Conservation (phyloP, 2,113 vertebrate genomes). For the Channa maculata region DNA sequence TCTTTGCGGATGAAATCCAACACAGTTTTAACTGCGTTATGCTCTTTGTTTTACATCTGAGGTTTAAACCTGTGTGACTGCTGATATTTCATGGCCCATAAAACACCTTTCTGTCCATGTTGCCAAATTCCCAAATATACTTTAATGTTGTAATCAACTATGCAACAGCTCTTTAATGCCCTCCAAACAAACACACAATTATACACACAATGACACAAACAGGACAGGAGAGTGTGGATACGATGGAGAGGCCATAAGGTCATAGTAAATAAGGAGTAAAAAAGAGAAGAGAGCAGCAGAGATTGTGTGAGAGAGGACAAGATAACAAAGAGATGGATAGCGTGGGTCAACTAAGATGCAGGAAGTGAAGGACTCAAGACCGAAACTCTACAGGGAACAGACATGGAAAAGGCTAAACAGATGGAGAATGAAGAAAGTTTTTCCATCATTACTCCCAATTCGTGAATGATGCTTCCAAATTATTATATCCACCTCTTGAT, state of each 20-base stretch:
- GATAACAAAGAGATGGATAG: conserved; percentile 29
- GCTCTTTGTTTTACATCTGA: too few species aligned
- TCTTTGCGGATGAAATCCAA: too few species aligned
- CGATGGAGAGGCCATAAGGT: conserved; percentile 25
- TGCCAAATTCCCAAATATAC: too few species aligned
- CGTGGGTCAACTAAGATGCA: conserved; percentile 11
- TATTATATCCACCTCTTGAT: conserved; percentile 42
- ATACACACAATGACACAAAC: conserved; percentile 2
- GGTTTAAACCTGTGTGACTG: too few species aligned
- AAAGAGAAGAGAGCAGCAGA: conserved; percentile 16
- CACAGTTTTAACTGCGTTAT: too few species aligned
- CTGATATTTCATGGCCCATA: too few species aligned
- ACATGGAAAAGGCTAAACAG: conserved; percentile 52
- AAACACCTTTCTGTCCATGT: too few species aligned
- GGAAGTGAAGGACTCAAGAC: conserved; percentile 18
- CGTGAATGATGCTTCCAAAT: conserved; percentile 44
- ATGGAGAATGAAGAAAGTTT: conserved; percentile 40
- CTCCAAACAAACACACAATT: not conserved
- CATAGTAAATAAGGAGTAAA: conserved; percentile 25
- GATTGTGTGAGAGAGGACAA: conserved; percentile 8
- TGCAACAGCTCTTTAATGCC: conserved; percentile 15
- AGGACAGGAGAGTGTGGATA: conserved; percentile 4
- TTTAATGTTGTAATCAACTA: not conserved
- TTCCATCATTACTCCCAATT: conserved; percentile 49
- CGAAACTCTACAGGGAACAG: conserved; percentile 17